phyloP scores from a whole-genome alignment of 2,113 vertebrate species.

The Calypte anna region DNA sequence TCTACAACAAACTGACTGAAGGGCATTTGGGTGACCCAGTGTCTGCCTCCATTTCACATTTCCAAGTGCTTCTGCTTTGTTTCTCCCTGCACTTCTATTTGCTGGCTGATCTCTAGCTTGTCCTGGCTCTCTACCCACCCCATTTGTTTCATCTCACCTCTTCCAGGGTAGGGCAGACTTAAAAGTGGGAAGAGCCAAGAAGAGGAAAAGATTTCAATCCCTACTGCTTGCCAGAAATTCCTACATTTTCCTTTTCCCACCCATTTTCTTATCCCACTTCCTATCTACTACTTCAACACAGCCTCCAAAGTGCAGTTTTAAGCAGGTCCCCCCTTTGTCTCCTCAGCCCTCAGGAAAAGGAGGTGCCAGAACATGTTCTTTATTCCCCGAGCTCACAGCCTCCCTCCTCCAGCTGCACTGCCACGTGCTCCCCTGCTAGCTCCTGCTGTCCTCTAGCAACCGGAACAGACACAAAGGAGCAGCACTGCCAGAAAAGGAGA shows the following conservation, averaged over 20 bases:
- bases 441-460: not conserved
- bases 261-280: conserved; percentile 41
- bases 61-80: not conserved
- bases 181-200: not conserved
- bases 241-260: conserved; percentile 7
- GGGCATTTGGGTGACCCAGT: not conserved
- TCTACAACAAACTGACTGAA: not conserved
- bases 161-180: not conserved
- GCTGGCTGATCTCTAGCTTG: not conserved
- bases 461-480: not conserved
- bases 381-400: not conserved
- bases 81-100: not conserved
- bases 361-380: not conserved
- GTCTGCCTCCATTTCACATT: not conserved
- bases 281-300: not conserved
- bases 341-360: not conserved
- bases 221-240: not conserved
- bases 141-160: not conserved
- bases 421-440: not conserved
- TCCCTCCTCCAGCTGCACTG: not conserved
- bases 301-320: not conserved
- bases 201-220: not conserved
- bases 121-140: not conserved
- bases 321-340: not conserved
- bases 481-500: not conserved